Percentiles rank a stretch among this genome's conserved stretches.
phyloP scores from a whole-genome alignment of 2,113 vertebrate species.

The Passer domesticus region DNA sequence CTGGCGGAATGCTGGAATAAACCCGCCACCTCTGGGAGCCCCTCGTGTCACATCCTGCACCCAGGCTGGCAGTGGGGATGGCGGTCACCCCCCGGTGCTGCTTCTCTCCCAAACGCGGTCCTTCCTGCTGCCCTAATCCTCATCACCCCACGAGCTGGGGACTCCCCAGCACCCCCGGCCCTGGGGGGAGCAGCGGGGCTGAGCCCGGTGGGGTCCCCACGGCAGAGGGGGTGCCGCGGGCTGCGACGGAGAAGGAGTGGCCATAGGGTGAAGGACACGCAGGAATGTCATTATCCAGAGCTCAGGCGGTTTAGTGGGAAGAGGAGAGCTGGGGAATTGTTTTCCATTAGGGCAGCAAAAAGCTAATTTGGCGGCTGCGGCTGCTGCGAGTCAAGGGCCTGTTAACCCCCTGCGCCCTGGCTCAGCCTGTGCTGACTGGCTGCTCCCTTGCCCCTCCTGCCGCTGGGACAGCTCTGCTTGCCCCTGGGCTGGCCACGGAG shows the following conservation, averaged over 20 bases:
- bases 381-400: background rate
- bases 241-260: background rate
- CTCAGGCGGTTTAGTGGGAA: background rate
- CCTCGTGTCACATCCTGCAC: background rate
- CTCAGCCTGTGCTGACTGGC: background rate
- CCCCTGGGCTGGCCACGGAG: accelerated
- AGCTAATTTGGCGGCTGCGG: slow-evolving; percentile 39
- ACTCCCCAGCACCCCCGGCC: background rate
- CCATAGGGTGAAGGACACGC: background rate
- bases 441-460: background rate
- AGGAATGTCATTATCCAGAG: slow-evolving; percentile 11
- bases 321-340: slow-evolving; percentile 25
- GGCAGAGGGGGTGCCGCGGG: background rate
- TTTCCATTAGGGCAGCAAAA: slow-evolving; percentile 60
- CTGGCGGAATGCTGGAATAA: background rate
- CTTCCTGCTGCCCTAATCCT: background rate
- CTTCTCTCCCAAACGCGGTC: background rate
- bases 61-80: background rate
- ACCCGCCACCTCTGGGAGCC: background rate
- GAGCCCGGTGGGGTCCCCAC: background rate
- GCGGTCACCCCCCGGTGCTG: too few relatives aligned
- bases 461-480: accelerated
- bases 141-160: background rate
- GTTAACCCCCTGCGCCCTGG: slow-evolving; percentile 25
- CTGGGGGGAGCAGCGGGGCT: background rate